Percentiles rank a stretch among this genome's conserved stretches.
Evolutionary conservation across 2,888 invertebrate species (phyloP).

Genomic region (Volucella inanis): DNA sequence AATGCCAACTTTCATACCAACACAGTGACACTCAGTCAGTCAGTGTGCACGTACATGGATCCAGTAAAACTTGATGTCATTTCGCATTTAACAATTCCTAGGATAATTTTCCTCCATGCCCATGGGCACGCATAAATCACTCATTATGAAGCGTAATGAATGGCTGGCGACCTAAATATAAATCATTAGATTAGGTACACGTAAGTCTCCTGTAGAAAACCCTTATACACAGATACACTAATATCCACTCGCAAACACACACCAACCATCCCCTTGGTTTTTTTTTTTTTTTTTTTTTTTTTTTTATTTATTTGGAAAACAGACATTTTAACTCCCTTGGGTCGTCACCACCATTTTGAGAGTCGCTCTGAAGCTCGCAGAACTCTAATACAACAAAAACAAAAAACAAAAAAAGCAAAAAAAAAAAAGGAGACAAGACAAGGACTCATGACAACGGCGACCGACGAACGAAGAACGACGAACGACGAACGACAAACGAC

Average conservation of each 20-base stretch:
- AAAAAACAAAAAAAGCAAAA: slow-evolving; percentile 26
- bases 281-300: slow-evolving; percentile 39
- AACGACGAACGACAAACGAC: slow-evolving; percentile 31
- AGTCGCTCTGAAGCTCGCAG: slow-evolving; percentile 16
- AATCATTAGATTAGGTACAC: slow-evolving; percentile 83
- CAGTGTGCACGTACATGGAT: slow-evolving; percentile 36
- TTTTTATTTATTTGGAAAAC: slow-evolving; percentile 42
- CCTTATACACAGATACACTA: slow-evolving; percentile 1
- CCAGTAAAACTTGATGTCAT: slow-evolving; percentile 66
- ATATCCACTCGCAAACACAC: slow-evolving; percentile 58
- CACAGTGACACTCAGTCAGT: slow-evolving; percentile 39
- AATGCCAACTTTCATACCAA: slow-evolving; percentile 60
- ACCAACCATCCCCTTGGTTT: slow-evolving; percentile 51
- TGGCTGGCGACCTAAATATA: slow-evolving; percentile 84
- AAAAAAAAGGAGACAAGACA: slow-evolving; percentile 18
- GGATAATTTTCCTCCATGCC: slow-evolving; percentile 73
- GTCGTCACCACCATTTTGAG: slow-evolving; percentile 54
- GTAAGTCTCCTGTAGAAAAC: slow-evolving; percentile 62
- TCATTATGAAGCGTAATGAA: slow-evolving; percentile 84
- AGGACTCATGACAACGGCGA: slow-evolving; percentile 46
- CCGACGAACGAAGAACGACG: background rate
- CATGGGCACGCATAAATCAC: slow-evolving; percentile 82
- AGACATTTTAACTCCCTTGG: slow-evolving; percentile 71
- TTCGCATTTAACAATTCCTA: slow-evolving; percentile 71
- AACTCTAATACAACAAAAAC: slow-evolving; percentile 8